phyloP scores from a whole-genome alignment of 2,113 vertebrate species.

The Anolis carolinensis region DNA sequence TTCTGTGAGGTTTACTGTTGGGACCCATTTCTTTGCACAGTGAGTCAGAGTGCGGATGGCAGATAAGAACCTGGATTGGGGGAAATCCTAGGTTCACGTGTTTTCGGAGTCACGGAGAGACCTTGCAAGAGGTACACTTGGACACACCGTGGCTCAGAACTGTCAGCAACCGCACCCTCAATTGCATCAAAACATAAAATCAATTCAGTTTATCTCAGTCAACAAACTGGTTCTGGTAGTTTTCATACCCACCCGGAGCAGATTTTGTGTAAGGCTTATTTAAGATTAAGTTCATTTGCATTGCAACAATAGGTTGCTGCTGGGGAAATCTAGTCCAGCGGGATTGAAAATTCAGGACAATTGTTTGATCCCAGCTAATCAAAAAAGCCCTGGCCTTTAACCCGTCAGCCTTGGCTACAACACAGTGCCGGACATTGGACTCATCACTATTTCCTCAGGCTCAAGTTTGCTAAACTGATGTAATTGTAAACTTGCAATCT shows the following conservation, averaged over 20 bases:
- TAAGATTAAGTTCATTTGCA: background rate
- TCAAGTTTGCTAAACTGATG: too few relatives aligned
- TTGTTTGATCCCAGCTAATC: too few relatives aligned
- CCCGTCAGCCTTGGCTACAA: too few relatives aligned
- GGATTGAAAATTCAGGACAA: too few relatives aligned
- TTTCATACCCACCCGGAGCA: background rate
- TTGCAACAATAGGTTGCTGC: background rate
- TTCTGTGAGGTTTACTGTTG: background rate
- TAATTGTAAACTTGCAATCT: too few relatives aligned
- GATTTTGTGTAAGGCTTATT: background rate
- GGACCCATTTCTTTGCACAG: background rate
- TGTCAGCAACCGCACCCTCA: background rate
- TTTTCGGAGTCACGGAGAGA: background rate
- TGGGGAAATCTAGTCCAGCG: too few relatives aligned
- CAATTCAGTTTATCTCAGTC: background rate
- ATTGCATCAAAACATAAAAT: background rate
- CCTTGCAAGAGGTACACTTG: background rate
- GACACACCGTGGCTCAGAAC: background rate
- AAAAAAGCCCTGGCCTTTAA: too few relatives aligned
- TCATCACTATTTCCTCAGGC: too few relatives aligned
- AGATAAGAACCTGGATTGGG: background rate
- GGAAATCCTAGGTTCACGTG: background rate
- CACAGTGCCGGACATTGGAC: too few relatives aligned
- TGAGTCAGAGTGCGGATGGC: background rate
- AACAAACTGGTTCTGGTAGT: background rate